Base-by-base conservation (phyloP, 1,140 invertebrate genomes). In the Drosophila busckii region DNA sequence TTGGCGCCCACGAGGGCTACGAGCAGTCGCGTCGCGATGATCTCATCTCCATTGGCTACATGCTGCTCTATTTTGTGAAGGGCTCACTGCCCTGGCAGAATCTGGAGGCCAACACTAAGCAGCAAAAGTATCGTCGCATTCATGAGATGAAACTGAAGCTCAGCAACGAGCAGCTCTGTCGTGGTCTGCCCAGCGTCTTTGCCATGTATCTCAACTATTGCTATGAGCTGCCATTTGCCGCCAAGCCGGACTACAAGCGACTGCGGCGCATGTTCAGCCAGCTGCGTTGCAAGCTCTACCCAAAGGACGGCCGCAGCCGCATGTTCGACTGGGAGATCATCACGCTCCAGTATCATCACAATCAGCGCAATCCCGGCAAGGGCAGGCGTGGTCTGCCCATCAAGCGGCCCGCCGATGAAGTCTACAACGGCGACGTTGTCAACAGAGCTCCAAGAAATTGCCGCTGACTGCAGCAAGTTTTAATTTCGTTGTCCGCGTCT, bases 291-390 rank as follows among this genome's bases (percentile, higher is more conserved):
- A 40, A 61, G 1, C 23, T 78, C 2, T 98, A 98, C 88, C 96
- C 98, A 87, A 94, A 97, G 88, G 97, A 98, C 88, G 97, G 99
- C 88, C 98, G 98, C 89, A 97, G 99, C 88, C 98, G 98, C 89
- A 96, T 96, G 61, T 99, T 98, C 89, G 98, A 99, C 89, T 99
- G 98, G 98, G 99, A 97, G 34, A 95, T 99, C 93, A 89, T 99
- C 70, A 97, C 98, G 85, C 96, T 98, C 88, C 96, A 95, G n/a
- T 71, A 66, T n/a, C 68, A 76, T 59, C 64, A 58, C 55, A 46
- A 19, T 8, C 71, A 68, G 5, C 4, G 1, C 0, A 78, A 78
- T 49, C 68, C 48, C 0, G 73, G 58, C 25, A 37, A 19, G 0
- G 68, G 49, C 0, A 19, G 8, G 7, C 10, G 22, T 0, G 45